Percentiles rank a stretch among this genome's conserved stretches.
These are phyloP conservation scores for Galemys pyrenaicus DNA, from an alignment of 2,113 vertebrate genomes.

Conservation along the genomic window DNA sequence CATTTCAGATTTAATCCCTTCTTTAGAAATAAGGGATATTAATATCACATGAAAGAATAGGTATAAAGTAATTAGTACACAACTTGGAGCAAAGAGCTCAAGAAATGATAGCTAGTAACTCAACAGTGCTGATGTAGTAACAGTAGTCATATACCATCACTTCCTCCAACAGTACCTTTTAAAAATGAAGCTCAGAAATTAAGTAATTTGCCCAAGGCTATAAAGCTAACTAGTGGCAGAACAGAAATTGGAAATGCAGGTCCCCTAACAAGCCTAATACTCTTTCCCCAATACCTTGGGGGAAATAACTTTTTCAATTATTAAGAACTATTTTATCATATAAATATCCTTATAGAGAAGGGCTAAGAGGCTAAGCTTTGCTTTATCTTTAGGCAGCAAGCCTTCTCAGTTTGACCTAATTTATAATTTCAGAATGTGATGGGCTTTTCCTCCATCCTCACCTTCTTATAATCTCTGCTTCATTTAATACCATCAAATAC, in stretches of 20 bases:
- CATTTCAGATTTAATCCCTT: background rate
- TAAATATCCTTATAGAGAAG: background rate
- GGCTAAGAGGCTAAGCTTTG: background rate
- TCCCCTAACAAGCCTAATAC: background rate
- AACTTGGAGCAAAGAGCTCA: background rate
- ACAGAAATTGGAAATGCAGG: background rate
- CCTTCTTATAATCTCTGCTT: background rate
- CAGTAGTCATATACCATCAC: no score
- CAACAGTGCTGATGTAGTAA: background rate
- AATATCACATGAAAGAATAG: background rate
- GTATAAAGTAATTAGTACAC: background rate
- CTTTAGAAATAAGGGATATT: background rate
- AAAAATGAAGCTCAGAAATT: background rate
- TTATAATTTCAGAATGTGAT: background rate
- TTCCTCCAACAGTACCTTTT: background rate
- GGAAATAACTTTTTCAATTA: background rate
- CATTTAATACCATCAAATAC: background rate
- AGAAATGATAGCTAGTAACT: background rate
- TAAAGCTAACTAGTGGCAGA: background rate
- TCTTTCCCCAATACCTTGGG: background rate
- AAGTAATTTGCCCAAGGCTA: background rate
- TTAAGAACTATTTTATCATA: slow-evolving; percentile 22
- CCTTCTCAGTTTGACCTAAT: background rate
- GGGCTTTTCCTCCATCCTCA: background rate
- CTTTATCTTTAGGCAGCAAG: background rate